These are phyloP conservation scores for Hylaea fasciaria DNA, from an alignment of 2,888 invertebrate species.

Conservation along the genomic window DNA sequence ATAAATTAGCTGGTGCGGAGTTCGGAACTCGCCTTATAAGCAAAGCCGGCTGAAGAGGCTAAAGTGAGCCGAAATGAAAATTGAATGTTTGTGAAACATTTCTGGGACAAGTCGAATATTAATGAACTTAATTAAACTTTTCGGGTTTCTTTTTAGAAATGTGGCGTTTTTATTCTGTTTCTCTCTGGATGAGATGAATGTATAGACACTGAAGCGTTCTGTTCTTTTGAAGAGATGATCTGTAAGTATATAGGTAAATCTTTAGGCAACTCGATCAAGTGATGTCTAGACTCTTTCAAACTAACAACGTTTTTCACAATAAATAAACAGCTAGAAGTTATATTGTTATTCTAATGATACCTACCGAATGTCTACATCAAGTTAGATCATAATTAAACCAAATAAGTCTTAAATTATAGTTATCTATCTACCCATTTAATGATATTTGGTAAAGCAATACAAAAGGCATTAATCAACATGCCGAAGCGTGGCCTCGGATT, in stretches of 20 bases:
- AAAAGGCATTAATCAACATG: constrained; percentile 34
- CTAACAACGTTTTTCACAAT: too few species aligned
- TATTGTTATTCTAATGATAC: too few species aligned
- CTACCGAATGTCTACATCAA: neutral
- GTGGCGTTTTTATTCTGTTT: too few species aligned
- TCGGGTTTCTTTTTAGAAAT: neutral
- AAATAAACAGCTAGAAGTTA: too few species aligned
- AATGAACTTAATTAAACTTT: constrained; percentile 5
- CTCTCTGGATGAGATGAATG: too few species aligned
- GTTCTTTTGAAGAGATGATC: too few species aligned
- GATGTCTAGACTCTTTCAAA: too few species aligned
- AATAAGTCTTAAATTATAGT: constrained; percentile 5
- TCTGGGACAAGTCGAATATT: constrained; percentile 2
- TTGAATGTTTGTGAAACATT: constrained; percentile 9
- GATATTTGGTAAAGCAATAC: constrained; percentile 38
- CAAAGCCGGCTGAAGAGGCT: neutral
- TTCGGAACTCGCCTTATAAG: constrained; percentile 4
- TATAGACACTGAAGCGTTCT: too few species aligned
- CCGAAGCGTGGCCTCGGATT: constrained; percentile 26
- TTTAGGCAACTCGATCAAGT: too few species aligned
- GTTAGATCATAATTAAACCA: neutral
- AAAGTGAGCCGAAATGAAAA: constrained; percentile 1
- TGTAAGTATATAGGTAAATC: too few species aligned
- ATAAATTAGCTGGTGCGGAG: constrained; percentile 7
- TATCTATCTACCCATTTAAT: constrained; percentile 23